Evolutionary conservation across 1,140 invertebrate genomes (phyloP).

Genomic region (Diabrotica undecimpunctata): DNA sequence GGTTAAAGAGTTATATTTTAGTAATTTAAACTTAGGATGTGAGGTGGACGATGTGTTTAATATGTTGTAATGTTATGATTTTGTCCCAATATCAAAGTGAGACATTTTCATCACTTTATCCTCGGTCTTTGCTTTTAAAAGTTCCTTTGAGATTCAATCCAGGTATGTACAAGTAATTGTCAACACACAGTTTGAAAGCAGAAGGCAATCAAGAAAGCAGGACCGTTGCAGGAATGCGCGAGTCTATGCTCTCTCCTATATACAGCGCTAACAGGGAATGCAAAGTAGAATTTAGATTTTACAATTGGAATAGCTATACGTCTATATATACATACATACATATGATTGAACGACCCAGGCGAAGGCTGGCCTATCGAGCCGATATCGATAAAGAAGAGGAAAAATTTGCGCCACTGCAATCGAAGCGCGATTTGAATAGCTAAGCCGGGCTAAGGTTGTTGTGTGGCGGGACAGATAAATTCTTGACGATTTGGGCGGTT

Average conservation of each 20-base stretch:
- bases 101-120: too few relatives aligned
- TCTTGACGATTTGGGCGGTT: constrained; percentile 33
- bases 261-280: constrained; percentile 37
- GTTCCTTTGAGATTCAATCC: too few relatives aligned
- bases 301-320: constrained; percentile 46
- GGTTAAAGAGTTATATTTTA: too few relatives aligned
- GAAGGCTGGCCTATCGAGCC: constrained; percentile 30
- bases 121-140: too few relatives aligned
- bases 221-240: constrained; percentile 1
- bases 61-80: too few relatives aligned
- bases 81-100: too few relatives aligned
- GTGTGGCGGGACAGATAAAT: constrained; percentile 41
- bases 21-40: too few relatives aligned
- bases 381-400: constrained; percentile 29
- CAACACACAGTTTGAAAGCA: neutral
- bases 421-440: constrained; percentile 49
- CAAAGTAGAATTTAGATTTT: constrained; percentile 46
- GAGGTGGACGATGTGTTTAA: too few relatives aligned
- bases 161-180: neutral
- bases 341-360: constrained; percentile 37
- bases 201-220: neutral
- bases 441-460: constrained; percentile 46
- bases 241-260: neutral
- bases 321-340: constrained; percentile 35
- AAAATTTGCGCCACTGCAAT: constrained; percentile 41